These are phyloP conservation scores for Hirundo rustica DNA, from an alignment of 2,797 vertebrate genomes.

Conservation along the genomic window DNA sequence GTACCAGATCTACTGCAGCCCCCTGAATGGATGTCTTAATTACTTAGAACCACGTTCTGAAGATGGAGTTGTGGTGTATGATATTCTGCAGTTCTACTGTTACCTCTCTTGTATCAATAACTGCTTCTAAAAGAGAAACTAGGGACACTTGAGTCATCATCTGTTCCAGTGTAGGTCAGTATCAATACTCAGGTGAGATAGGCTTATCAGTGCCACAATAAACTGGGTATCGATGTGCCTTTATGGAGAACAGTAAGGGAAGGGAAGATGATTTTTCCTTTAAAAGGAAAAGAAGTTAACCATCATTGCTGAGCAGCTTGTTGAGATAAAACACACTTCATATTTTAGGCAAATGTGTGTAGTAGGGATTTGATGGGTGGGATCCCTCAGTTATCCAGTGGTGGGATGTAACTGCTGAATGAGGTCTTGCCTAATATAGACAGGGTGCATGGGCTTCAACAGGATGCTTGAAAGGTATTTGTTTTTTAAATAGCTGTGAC, in stretches of 20 bases:
- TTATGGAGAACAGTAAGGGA: neutral
- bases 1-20: neutral
- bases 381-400: fast-evolving
- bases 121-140: neutral
- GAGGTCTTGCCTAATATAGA: neutral
- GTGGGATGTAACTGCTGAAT: fast-evolving
- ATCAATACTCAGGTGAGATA: neutral
- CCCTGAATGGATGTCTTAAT: neutral
- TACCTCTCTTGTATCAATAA: neutral
- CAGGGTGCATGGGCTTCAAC: fast-evolving
- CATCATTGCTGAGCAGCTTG: neutral
- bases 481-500: neutral
- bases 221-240: neutral
- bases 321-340: neutral
- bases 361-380: neutral
- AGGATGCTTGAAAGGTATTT: neutral
- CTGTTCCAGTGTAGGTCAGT: neutral
- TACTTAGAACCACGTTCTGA: neutral
- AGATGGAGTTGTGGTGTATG: fast-evolving
- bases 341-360: neutral
- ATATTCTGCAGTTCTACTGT: neutral
- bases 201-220: neutral
- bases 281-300: neutral
- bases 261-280: neutral
- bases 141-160: neutral